Percentiles rank a stretch among this genome's conserved stretches.
Evolutionary conservation across 2,888 invertebrate species (phyloP).

Genomic region (Drosophila kuntzei): DNA sequence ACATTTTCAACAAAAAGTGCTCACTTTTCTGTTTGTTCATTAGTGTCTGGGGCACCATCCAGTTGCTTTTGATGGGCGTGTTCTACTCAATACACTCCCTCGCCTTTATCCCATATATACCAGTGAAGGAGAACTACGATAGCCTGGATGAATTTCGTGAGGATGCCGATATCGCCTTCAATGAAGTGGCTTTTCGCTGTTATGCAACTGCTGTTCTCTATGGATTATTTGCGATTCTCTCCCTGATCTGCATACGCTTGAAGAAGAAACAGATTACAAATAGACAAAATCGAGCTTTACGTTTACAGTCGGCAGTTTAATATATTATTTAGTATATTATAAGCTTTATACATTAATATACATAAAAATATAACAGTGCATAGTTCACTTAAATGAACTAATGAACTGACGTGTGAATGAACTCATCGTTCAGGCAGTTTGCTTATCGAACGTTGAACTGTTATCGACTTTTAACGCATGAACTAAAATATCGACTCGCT

Average conservation of each 20-base stretch:
- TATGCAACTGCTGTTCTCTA: constrained; percentile 40
- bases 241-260: constrained; percentile 5
- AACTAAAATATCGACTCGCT: background rate
- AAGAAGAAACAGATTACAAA: constrained; percentile 6
- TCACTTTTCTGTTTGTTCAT: constrained; percentile 52
- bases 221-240: constrained; percentile 22
- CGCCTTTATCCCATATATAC: constrained; percentile 23
- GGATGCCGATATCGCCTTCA: constrained; percentile 29
- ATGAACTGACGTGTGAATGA: no score
- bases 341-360: background rate
- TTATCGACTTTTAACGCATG: background rate
- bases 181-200: constrained; percentile 39
- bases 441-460: background rate
- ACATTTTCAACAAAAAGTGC: constrained; percentile 47
- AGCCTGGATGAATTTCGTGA: constrained; percentile 24
- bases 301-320: background rate
- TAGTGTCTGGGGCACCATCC: constrained; percentile 59
- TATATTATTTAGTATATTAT: background rate
- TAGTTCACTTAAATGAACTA: background rate
- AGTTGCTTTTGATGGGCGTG: constrained; percentile 55
- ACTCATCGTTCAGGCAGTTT: background rate
- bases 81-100: constrained; percentile 34
- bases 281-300: background rate
- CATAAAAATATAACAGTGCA: background rate
- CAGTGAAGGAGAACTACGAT: background rate